Evolutionary conservation across 1,140 invertebrate species (phyloP), one percentile per base, ranked within the genome.

Genomic region (Eueides isabella): DNA sequence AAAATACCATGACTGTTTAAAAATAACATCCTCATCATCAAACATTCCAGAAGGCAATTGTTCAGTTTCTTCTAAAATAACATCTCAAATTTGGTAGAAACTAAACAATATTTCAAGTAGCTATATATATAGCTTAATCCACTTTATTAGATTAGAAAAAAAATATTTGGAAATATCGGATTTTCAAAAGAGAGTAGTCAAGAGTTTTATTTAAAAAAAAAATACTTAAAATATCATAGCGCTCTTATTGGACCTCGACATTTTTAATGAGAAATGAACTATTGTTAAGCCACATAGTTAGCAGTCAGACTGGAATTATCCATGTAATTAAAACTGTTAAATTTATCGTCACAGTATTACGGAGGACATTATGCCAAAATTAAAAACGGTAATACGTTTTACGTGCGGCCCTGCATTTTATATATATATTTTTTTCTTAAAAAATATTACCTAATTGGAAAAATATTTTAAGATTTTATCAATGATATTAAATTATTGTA

Each of bases 221-320:
- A 2, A 38, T 38, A 12, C 11, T 9, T 12, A 65, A 67, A 35
- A 19, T 66, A 14, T 29, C 12, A 68, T 68, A 33, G 29, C 69
- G n/a, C n/a, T 28, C 61, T 48, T 71, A 61, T 72, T 72, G 19
- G 12, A 35, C 31, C 63, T 38, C 41, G 48, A 67, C 65, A 62
- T 61, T 72, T 61, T 67, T 66, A 72, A 67, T 72, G 71, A 67
- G 55, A 72, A 68, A 19, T 68, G 67, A 68, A 68, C 67, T 68
- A 68, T 68, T 67, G 41, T 67, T 67, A 67, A 67, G 41, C 66
- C n/a, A 29, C 38, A 35, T 48, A 67, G 26, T 67, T 67, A 71
- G 48, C 61, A 71, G 69, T 29, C 33, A n/a, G 26, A 35, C 19
- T 29, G 41, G 33, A 48, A 72, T 66, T 72, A 72, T 11, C 31